These are phyloP conservation scores for Pherbina coryleti DNA, from an alignment of 2,888 invertebrate genomes.

Conservation along the genomic window DNA sequence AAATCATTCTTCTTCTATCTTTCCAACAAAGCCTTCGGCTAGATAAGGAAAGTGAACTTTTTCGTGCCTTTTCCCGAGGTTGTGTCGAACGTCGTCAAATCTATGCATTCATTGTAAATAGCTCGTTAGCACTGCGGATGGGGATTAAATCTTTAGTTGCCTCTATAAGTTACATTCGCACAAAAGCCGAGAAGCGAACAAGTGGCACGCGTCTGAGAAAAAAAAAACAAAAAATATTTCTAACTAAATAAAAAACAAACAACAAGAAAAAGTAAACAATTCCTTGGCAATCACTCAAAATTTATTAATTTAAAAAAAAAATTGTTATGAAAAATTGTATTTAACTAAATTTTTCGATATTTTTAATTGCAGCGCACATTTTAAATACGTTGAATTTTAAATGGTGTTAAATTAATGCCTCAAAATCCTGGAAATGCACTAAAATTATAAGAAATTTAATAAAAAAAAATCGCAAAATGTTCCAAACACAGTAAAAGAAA, in stretches of 20 bases:
- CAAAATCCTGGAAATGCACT: background rate
- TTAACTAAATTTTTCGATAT: background rate
- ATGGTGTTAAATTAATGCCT: background rate
- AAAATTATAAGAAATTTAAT: background rate
- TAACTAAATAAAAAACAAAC: background rate
- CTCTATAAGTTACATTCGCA: background rate
- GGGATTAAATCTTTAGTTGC: background rate
- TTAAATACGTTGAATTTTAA: background rate
- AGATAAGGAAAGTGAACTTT: background rate
- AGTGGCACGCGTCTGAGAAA: background rate
- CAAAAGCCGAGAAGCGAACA: background rate
- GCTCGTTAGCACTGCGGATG: constrained; percentile 1
- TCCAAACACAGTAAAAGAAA: background rate
- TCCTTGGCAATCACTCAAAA: constrained; percentile 1
- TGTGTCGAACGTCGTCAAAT: background rate
- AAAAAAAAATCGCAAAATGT: background rate
- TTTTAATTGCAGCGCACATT: background rate
- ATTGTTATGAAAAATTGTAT: background rate
- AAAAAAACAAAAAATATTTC: background rate
- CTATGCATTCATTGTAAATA: background rate
- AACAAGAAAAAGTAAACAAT: background rate
- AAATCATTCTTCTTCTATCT: too few relatives aligned
- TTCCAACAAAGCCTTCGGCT: background rate
- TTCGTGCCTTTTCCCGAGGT: too few relatives aligned
- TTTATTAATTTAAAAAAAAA: background rate